A percentile compares a stretch with the other conserved stretches of the same genome.
These are phyloP conservation scores for Phasia obesa DNA, from an alignment of 2,888 invertebrate genomes.

Conservation along the genomic window DNA sequence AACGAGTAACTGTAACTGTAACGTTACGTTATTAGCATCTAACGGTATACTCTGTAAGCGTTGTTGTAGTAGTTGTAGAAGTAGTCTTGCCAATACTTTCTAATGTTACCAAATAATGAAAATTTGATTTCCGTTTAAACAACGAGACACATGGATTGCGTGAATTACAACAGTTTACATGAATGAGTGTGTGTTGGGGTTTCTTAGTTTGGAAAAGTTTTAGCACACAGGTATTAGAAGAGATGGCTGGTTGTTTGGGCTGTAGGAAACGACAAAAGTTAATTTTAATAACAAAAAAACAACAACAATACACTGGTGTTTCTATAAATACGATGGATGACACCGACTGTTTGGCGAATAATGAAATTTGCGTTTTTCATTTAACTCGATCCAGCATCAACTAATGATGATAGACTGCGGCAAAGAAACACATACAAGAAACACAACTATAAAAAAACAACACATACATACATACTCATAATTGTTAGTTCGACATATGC, in stretches of 20 bases:
- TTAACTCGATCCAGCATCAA: conserved; percentile 71
- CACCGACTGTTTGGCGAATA: conserved; percentile 71
- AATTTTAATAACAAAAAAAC: conserved; percentile 65
- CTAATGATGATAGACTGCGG: conserved; percentile 72
- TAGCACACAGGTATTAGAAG: conserved; percentile 53
- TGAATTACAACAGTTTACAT: conserved; percentile 17
- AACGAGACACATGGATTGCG: conserved; percentile 52
- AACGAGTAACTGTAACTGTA: conserved; percentile 56
- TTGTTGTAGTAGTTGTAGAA: conserved; percentile 14
- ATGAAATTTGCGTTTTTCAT: conserved; percentile 71
- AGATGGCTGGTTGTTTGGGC: conserved; percentile 33
- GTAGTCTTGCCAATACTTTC: conserved; percentile 68
- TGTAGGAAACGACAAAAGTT: conserved; percentile 53
- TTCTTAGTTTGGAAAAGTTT: conserved; percentile 39
- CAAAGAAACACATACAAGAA: conserved; percentile 65
- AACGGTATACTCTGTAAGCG: conserved; percentile 16
- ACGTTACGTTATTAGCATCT: conserved; percentile 36
- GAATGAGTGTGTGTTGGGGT: conserved; percentile 9
- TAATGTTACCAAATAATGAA: conserved; percentile 74
- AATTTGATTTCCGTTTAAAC: conserved; percentile 73
- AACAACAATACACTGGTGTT: conserved; percentile 62
- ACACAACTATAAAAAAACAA: conserved; percentile 11
- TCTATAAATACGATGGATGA: conserved; percentile 70
- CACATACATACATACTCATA: conserved; percentile 32
- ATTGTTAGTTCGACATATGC: conserved; percentile 68